Conservation (phyloP, 2,888 invertebrate species). For the Helleia helle region DNA sequence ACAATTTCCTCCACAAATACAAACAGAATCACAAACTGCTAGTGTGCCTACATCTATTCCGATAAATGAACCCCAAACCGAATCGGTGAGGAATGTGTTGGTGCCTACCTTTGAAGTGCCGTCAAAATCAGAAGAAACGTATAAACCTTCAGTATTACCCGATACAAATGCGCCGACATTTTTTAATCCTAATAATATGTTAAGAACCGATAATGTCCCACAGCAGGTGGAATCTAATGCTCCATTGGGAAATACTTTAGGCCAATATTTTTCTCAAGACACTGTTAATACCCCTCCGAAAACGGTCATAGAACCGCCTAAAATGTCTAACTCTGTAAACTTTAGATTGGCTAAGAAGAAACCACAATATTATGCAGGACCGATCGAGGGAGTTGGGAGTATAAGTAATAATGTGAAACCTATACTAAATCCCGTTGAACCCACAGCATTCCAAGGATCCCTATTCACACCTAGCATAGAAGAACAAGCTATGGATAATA, state of each 20-base stretch:
- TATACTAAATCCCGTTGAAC: slow-evolving; percentile 32
- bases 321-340: slow-evolving; percentile 36
- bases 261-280: slow-evolving; percentile 9
- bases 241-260: background rate
- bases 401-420: slow-evolving; percentile 57
- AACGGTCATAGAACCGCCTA: slow-evolving; percentile 46
- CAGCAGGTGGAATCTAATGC: background rate
- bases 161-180: slow-evolving; percentile 24
- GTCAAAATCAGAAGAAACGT: background rate
- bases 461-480: slow-evolving; percentile 40
- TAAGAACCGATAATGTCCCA: background rate
- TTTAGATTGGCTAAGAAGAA: slow-evolving; percentile 57
- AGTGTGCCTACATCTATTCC: background rate
- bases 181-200: slow-evolving; percentile 23
- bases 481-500: slow-evolving; percentile 14
- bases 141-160: background rate
- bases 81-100: background rate
- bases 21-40: background rate
- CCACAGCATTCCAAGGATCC: slow-evolving; percentile 37
- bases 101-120: background rate
- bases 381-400: slow-evolving; percentile 55
- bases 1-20: background rate
- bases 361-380: slow-evolving; percentile 65
- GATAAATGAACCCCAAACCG: background rate
- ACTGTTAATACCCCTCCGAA: slow-evolving; percentile 29